Percentiles rank a stretch among this genome's conserved stretches.
Evolutionary conservation across 1,140 invertebrate genomes (phyloP).

Genomic region (Drosophila parabipectinata): DNA sequence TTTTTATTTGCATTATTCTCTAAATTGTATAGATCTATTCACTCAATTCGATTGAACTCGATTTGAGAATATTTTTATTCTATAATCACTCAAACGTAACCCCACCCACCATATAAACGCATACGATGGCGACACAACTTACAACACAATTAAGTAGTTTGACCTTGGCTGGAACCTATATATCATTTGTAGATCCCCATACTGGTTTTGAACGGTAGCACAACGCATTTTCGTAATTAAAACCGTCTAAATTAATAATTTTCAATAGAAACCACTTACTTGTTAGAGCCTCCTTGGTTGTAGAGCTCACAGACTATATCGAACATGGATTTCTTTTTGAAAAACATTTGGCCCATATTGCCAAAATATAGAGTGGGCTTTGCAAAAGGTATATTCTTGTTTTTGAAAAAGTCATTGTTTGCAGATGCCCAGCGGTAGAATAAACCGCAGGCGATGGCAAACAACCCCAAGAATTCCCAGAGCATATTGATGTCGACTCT

Average conservation of each 20-base stretch:
- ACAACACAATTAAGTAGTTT: neutral
- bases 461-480: constrained; percentile 53
- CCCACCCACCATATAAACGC: constrained; percentile 23
- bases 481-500: constrained; percentile 45
- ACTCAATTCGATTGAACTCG: neutral
- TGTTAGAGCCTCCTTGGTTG: constrained; percentile 40
- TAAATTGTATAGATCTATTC: neutral
- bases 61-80: neutral
- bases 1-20: neutral
- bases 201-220: constrained; percentile 1
- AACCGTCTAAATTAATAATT: neutral
- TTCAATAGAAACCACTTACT: constrained; percentile 49
- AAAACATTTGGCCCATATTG: constrained; percentile 50
- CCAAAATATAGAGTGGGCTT: constrained; percentile 69
- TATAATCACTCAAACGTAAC: constrained; percentile 8
- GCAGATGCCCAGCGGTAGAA: constrained; percentile 67
- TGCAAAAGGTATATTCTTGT: constrained; percentile 51
- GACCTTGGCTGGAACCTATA: constrained; percentile 13
- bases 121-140: neutral
- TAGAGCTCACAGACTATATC: constrained; percentile 67
- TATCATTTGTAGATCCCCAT: constrained; percentile 9
- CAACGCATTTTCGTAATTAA: constrained; percentile 3
- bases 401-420: constrained; percentile 70
- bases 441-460: constrained; percentile 40
- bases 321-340: constrained; percentile 54